Conservation (phyloP, 2,888 invertebrate genomes). For the Stegana nigrithorax region DNA sequence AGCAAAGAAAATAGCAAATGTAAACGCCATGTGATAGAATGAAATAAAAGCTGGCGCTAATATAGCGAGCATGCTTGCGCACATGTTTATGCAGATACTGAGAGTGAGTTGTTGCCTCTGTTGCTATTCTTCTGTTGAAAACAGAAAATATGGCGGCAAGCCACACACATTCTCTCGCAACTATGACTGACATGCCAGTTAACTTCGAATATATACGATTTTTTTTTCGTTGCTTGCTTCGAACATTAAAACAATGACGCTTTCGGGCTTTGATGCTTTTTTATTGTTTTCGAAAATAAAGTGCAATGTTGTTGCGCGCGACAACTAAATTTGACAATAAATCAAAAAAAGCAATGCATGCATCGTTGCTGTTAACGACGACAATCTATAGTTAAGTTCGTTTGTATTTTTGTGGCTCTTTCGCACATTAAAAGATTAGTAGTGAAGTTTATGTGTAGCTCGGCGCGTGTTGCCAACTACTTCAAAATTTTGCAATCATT, state of each 20-base stretch:
- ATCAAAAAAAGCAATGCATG: not conserved
- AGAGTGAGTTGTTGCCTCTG: no score
- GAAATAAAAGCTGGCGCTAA: constrained; percentile 1
- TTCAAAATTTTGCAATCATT: no score
- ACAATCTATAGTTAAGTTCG: no score
- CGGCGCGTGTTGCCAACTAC: no score
- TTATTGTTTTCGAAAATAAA: not conserved
- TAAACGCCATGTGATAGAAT: not conserved
- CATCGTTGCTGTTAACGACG: no score
- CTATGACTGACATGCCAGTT: not conserved
- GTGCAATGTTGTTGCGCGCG: not conserved
- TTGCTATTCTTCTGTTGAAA: not conserved
- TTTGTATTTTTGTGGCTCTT: no score
- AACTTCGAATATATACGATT: not conserved
- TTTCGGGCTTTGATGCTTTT: not conserved
- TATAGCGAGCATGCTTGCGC: constrained; percentile 6
- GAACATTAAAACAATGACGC: not conserved
- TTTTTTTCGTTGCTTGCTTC: not conserved
- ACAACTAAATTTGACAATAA: not conserved
- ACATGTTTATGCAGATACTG: not conserved
- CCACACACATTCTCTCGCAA: not conserved
- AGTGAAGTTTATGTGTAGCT: no score
- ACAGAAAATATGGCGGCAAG: constrained; percentile 14
- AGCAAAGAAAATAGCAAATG: not conserved
- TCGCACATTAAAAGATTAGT: no score